A percentile compares a stretch with the other conserved stretches of the same genome.
These are phyloP conservation scores for Neomonachus schauinslandi DNA, from an alignment of 2,113 vertebrate genomes.

Conservation along the genomic window DNA sequence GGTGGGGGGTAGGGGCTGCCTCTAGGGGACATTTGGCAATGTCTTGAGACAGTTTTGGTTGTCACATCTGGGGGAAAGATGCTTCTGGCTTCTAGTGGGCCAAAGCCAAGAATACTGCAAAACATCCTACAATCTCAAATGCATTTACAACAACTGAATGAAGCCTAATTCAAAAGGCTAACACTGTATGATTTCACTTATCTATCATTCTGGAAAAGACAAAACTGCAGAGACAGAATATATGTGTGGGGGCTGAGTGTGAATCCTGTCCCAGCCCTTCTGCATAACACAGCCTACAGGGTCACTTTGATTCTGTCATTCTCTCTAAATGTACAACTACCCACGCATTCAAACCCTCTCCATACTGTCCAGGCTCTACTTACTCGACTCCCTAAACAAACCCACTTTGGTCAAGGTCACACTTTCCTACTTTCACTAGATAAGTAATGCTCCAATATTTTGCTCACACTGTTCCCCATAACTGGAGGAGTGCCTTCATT, in stretches of 20 bases:
- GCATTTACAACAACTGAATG: not conserved
- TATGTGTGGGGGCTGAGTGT: not conserved
- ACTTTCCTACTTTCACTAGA: not conserved
- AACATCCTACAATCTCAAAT: not conserved
- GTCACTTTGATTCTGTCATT: not conserved
- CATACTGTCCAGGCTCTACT: not conserved
- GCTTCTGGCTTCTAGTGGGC: not conserved
- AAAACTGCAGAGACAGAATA: not conserved
- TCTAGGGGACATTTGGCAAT: too few relatives aligned
- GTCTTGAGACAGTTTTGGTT: not conserved
- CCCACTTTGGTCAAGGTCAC: not conserved
- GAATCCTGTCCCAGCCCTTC: not conserved
- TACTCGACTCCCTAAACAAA: not conserved
- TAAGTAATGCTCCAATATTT: not conserved
- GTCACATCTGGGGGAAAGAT: not conserved
- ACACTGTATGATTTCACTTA: not conserved
- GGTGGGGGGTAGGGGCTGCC: accelerated
- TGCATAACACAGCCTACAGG: not conserved
- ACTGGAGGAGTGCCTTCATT: not conserved
- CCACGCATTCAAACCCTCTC: not conserved
- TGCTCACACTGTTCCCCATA: not conserved
- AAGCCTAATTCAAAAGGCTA: not conserved
- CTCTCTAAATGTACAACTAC: not conserved
- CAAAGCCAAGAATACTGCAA: not conserved
- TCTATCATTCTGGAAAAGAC: not conserved